A percentile compares a stretch with the other conserved stretches of the same genome.
These are phyloP conservation scores for Cotesia glomerata DNA, from an alignment of 1,140 invertebrate genomes.

Conservation along the genomic window DNA sequence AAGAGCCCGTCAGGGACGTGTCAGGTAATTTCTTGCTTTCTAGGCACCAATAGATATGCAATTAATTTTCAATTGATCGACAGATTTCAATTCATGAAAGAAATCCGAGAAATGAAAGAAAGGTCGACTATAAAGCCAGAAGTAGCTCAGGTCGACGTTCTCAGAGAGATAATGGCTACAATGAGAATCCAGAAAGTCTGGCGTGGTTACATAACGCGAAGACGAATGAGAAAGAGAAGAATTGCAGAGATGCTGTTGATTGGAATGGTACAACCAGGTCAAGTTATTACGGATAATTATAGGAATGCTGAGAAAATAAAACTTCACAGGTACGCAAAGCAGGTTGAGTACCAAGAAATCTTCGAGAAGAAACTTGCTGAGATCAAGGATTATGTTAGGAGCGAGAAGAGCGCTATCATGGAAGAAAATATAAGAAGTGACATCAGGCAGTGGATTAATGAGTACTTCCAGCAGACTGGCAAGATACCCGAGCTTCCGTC, in stretches of 20 bases:
- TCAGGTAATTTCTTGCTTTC: constrained; percentile 47
- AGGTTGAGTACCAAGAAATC: constrained; percentile 67
- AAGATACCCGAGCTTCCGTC: constrained; percentile 90
- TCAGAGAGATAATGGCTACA: constrained; percentile 68
- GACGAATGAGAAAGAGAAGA: constrained; percentile 73
- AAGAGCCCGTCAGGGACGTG: constrained; percentile 84
- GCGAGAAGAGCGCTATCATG: constrained; percentile 71
- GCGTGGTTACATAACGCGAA: constrained; percentile 78
- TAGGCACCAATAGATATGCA: constrained; percentile 44
- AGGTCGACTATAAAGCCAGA: constrained; percentile 68
- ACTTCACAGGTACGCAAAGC: constrained; percentile 67
- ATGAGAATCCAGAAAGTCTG: constrained; percentile 83
- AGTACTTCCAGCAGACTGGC: constrained; percentile 79
- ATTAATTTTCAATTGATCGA: not conserved
- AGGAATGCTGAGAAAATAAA: constrained; percentile 62
- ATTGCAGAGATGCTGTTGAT: constrained; percentile 87
- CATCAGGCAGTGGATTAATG: constrained; percentile 83
- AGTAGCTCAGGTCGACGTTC: constrained; percentile 60
- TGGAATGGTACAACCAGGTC: constrained; percentile 64
- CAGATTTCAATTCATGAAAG: constrained; percentile 88
- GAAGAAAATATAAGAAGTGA: constrained; percentile 85
- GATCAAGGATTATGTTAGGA: constrained; percentile 68
- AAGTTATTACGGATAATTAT: constrained; percentile 47
- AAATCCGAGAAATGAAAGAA: constrained; percentile 80
- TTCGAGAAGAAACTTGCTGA: constrained; percentile 68